phyloP scores from a whole-genome alignment of 2,113 vertebrate genomes.

The Scolopax mira region DNA sequence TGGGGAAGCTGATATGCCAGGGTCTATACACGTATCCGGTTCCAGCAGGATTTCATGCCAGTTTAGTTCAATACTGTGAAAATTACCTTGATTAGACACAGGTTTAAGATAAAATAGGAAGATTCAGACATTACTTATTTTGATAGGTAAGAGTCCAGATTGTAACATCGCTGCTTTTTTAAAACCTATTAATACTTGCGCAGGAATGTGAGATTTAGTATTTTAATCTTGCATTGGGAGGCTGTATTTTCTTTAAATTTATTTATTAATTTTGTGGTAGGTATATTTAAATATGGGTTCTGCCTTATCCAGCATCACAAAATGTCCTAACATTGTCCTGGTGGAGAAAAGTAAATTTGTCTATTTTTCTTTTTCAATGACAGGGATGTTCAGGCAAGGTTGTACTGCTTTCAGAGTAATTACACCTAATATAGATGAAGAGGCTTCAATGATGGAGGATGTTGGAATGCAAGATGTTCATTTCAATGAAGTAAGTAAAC shows the following conservation, averaged over 20 bases:
- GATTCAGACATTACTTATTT: background rate
- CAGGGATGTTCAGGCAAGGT: slow-evolving; percentile 96
- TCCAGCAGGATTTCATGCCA: background rate
- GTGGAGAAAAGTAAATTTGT: background rate
- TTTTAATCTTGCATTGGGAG: background rate
- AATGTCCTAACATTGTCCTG: background rate
- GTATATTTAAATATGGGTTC: background rate
- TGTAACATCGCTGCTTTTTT: accelerated
- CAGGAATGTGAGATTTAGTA: background rate
- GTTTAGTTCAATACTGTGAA: background rate
- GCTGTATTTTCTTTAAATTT: background rate
- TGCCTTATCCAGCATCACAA: background rate
- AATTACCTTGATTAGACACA: background rate
- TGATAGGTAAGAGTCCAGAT: background rate
- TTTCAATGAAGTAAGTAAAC: slow-evolving; percentile 88
- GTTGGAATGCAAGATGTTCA: slow-evolving; percentile 99
- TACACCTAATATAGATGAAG: slow-evolving; percentile 98
- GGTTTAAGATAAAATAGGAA: background rate
- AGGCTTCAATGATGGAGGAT: slow-evolving; percentile 99
- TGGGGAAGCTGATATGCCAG: background rate
- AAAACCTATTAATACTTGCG: background rate
- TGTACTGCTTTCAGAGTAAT: slow-evolving; percentile 93
- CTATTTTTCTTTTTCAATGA: background rate
- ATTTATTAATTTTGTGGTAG: background rate
- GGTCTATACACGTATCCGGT: background rate